Evolutionary conservation across 1,140 invertebrate species (phyloP).

Genomic region (Bradysia coprophila): DNA sequence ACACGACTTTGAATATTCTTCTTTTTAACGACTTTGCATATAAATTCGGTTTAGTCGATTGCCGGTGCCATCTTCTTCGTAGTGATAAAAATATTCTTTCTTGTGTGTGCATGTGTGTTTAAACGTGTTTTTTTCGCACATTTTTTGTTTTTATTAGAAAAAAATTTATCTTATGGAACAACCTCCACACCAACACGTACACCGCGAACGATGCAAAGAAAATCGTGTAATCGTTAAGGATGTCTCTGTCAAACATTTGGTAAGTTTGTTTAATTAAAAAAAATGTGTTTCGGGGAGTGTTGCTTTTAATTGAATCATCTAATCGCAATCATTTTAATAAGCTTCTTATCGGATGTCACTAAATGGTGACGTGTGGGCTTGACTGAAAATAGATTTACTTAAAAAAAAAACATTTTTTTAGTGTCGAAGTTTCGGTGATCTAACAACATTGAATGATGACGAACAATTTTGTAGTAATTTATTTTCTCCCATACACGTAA

Average conservation of each 20-base stretch:
- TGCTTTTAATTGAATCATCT: not conserved
- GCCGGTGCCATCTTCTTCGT: too few species aligned
- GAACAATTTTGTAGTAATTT: slow-evolving; percentile 11
- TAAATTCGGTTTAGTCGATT: too few species aligned
- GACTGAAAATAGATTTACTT: not conserved
- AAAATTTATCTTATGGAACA: not conserved
- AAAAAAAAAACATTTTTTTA: slow-evolving; percentile 11
- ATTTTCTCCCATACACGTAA: slow-evolving; percentile 12
- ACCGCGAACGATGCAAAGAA: not conserved
- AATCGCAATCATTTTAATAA: slow-evolving; percentile 2
- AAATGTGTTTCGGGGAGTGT: slow-evolving; percentile 3
- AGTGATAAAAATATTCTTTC: too few species aligned
- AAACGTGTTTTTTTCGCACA: too few species aligned
- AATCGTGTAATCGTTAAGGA: slow-evolving; percentile 6
- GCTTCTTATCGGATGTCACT: not conserved
- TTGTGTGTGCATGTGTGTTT: too few species aligned
- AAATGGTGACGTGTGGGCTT: not conserved
- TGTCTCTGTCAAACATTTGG: slow-evolving; percentile 29
- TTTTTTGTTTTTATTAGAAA: too few species aligned
- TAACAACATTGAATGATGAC: slow-evolving; percentile 31
- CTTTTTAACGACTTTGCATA: too few species aligned
- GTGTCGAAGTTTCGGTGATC: slow-evolving; percentile 41
- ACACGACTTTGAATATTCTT: too few species aligned
- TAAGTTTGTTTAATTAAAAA: slow-evolving; percentile 14
- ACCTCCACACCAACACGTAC: not conserved